phyloP scores from a whole-genome alignment of 2,888 invertebrate genomes.

The Microdon myrmicae region DNA sequence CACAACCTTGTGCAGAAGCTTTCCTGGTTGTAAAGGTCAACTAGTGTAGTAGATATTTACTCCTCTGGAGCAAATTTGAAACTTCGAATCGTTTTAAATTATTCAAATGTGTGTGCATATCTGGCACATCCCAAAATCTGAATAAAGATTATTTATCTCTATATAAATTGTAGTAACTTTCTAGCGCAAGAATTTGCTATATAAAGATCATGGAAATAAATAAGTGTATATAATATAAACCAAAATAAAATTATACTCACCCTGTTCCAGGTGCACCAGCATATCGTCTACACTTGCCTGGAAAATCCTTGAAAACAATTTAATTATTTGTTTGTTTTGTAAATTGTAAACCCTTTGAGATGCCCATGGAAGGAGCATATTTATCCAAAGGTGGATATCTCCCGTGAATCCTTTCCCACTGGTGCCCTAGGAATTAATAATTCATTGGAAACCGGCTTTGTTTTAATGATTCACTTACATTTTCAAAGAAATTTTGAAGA shows the following conservation, averaged over 20 bases:
- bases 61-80: no score
- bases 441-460: slow-evolving; percentile 34
- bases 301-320: slow-evolving; percentile 86
- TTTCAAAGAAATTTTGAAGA: slow-evolving; percentile 75
- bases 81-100: no score
- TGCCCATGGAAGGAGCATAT: slow-evolving; percentile 83
- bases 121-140: no score
- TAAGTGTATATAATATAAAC: neutral
- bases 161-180: no score
- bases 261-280: slow-evolving; percentile 86
- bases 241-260: slow-evolving; percentile 48
- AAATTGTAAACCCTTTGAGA: slow-evolving; percentile 89
- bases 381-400: slow-evolving; percentile 82
- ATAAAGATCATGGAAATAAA: neutral
- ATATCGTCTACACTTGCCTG: slow-evolving; percentile 79
- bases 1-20: no score
- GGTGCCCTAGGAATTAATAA: slow-evolving; percentile 64
- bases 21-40: no score
- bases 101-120: no score
- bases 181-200: no score
- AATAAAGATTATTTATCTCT: no score
- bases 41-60: no score
- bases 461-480: slow-evolving; percentile 62
- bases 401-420: slow-evolving; percentile 77
- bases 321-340: slow-evolving; percentile 90